Evolutionary conservation across 2,797 vertebrate genomes (phyloP), one percentile per base, ranked within the genome.

Genomic region (Chiloscyllium punctatum): DNA sequence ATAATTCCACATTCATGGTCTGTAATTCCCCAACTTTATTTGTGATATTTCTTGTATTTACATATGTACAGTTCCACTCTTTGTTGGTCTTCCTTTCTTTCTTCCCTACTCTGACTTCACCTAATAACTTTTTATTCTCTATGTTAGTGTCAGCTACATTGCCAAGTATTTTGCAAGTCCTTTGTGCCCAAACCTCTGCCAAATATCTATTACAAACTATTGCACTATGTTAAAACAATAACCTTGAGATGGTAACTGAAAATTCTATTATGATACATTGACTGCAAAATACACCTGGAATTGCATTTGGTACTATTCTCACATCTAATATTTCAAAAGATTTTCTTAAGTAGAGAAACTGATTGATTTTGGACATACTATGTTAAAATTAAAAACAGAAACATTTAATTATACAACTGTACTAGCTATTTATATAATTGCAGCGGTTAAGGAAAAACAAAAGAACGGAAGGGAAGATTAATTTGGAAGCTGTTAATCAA

Each of bases 321-420:
- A 51, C 86, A 87, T 53, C 84, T 30, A 88, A 88, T 51, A 88
- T 88, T 88, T 51, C 48, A 84, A 53, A 57, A 88, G 79, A 42
- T 84, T 84, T 1, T 23, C 48, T 1, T 42, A 48, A 25, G 2
- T 13, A 53, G 86, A 57, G 9, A 87, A 57, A 51, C 86, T 13
- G 51, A 42, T 1, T 88, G 48, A 88, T 48, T 88, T 88, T 88
- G 86, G 51, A 27, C 53, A 30, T 23, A 48, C 82, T 18, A 48
- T 42, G 2, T 48, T 84, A 88, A 11, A 88, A 88, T 57, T 88
- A 51, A 27, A 57, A 57, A 53, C 86, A 88, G 86, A 88, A 88
- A 88, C 86, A 88, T 88, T 88, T 88, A 53, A 88, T 88, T 88
- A 88, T 57, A 27, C 23, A 88, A 88, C 86, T 57, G 51, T 88